Evolutionary conservation across 1,140 invertebrate species (phyloP).

Genomic region (Chironomus tepperi): DNA sequence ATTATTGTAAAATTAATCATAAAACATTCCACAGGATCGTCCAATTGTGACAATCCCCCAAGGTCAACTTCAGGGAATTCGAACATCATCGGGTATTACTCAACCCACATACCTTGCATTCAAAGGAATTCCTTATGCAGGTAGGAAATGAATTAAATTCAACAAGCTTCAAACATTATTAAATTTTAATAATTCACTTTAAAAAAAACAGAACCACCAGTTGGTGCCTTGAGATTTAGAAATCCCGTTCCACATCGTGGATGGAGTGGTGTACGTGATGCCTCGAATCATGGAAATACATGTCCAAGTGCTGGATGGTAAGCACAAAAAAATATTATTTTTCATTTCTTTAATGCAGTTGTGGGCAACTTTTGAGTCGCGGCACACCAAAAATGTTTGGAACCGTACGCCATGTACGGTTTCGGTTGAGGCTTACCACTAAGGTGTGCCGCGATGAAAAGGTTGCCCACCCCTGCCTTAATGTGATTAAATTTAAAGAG

Average conservation of each 20-base stretch:
- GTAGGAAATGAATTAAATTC: not conserved
- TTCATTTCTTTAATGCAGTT: too few species aligned
- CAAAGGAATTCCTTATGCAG: slow-evolving; percentile 12
- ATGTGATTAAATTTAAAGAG: too few species aligned
- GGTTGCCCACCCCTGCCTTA: too few species aligned
- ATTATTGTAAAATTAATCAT: not conserved
- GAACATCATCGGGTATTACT: not conserved
- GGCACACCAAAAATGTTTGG: too few species aligned
- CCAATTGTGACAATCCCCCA: slow-evolving; percentile 3
- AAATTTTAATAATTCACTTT: not conserved
- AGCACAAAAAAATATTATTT: too few species aligned
- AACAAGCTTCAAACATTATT: not conserved
- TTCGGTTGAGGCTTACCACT: too few species aligned
- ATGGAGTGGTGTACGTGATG: slow-evolving; percentile 44
- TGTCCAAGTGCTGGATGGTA: slow-evolving; percentile 40
- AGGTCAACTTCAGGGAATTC: slow-evolving; percentile 8
- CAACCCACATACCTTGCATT: not conserved
- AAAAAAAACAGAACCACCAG: not conserved
- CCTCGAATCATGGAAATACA: slow-evolving; percentile 41
- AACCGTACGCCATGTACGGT: too few species aligned
- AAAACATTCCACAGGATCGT: not conserved
- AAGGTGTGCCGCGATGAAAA: too few species aligned
- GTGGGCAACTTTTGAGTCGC: too few species aligned
- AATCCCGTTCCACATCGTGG: slow-evolving; percentile 41
- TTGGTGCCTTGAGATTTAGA: slow-evolving; percentile 26